Conservation (phyloP, 2,113 vertebrate species). For the Propithecus coquereli region DNA sequence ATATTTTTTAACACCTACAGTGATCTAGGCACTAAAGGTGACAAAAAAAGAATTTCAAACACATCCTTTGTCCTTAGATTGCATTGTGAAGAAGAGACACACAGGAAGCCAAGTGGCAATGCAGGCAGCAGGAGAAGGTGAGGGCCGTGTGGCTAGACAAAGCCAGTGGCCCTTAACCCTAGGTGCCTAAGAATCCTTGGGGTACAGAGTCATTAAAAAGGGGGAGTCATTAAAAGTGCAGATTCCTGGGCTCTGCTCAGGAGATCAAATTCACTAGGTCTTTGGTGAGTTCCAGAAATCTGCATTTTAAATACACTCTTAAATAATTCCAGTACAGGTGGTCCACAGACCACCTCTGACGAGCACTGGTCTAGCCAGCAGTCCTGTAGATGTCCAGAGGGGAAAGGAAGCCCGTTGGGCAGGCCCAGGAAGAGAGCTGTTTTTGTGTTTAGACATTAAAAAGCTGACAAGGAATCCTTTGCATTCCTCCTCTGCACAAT, state of each 20-base stretch:
- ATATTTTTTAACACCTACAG: not conserved
- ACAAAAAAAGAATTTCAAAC: not conserved
- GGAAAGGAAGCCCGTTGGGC: not conserved
- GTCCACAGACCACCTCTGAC: not conserved
- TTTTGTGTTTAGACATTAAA: slow-evolving; percentile 31
- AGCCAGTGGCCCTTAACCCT: not conserved
- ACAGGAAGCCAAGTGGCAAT: not conserved
- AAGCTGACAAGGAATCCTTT: slow-evolving; percentile 40
- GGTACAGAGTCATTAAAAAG: not conserved
- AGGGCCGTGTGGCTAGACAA: not conserved
- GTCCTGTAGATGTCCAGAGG: not conserved
- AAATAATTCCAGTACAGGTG: not conserved
- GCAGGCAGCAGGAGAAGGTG: not conserved
- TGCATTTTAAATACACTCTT: slow-evolving; percentile 11
- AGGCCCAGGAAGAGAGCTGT: not conserved
- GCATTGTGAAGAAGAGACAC: not conserved
- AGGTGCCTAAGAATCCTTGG: not conserved
- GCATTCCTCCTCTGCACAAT: not conserved
- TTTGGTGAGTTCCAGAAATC: not conserved
- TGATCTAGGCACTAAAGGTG: not conserved
- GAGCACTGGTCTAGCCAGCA: not conserved
- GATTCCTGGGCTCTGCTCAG: not conserved
- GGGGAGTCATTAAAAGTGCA: not conserved
- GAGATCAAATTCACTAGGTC: not conserved
- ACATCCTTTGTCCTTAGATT: not conserved